Conservation (phyloP, 2,113 vertebrate genomes). For the Hylia prasina region DNA sequence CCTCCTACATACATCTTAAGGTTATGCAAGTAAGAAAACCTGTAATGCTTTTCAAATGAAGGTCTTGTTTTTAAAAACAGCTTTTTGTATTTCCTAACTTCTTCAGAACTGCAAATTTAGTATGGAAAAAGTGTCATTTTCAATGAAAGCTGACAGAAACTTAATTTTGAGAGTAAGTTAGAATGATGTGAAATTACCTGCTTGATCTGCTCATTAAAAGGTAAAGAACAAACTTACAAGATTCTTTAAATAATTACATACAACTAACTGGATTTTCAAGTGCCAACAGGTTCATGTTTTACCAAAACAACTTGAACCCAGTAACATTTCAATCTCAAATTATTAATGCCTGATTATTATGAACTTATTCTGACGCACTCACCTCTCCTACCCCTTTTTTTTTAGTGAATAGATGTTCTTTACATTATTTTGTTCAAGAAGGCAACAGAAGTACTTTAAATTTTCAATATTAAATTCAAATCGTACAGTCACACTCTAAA, state of each 20-base stretch:
- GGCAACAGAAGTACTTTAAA: not conserved
- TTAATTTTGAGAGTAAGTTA: not conserved
- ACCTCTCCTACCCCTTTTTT: not conserved
- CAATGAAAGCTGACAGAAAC: not conserved
- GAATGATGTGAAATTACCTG: not conserved
- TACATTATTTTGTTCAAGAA: not conserved
- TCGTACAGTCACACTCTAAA: not conserved
- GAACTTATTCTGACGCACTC: not conserved
- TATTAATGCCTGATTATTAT: not conserved
- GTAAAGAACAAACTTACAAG: not conserved
- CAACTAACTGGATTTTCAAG: not conserved
- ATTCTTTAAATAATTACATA: not conserved
- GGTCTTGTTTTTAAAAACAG: not conserved
- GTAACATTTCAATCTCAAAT: not conserved
- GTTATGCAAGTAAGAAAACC: constrained; percentile 22
- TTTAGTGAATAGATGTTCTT: not conserved
- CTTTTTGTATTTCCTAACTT: not conserved
- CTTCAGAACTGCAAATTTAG: not conserved
- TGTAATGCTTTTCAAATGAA: not conserved
- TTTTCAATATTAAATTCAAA: not conserved
- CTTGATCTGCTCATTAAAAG: not conserved
- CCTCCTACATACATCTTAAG: not conserved
- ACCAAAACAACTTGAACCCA: not conserved
- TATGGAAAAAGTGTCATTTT: not conserved
- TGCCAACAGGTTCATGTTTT: not conserved